Evolutionary conservation across 2,888 invertebrate genomes (phyloP), one percentile per base, ranked within the genome.

Genomic region (Macrosoma leucophasiata): DNA sequence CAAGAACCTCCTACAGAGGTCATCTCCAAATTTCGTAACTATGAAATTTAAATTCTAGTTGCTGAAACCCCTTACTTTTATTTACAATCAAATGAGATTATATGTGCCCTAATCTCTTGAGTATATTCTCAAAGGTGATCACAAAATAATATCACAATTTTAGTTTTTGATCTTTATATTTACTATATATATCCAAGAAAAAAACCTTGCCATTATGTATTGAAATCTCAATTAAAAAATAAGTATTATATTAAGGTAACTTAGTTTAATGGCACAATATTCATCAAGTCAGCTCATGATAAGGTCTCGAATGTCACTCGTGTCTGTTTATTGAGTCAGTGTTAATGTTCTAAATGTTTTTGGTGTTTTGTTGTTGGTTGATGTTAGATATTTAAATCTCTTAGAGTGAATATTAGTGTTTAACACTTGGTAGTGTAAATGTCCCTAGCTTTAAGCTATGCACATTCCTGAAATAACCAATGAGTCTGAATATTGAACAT

Each of bases 21-120:
- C 56, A 92, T 93, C 78, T 91, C 88, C 73, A 94, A 94, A 77
- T 94, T 94, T 79, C 90, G 94, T 73, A 95, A 95, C 81, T 95
- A 95, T 82, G 95, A 96, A 81, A 95, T 95, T 68, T 96, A 94
- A 92, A 52, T 39, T 41, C 37, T 37, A 39, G 26, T 19, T 19
- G 26, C 28, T 7, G 7, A 20, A 27, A 18, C 28, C 10, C 10
- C 14, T 10, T 35, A 33, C 22, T n/a, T n/a, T 39, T 24, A 29
- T 18, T 32, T 47, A 47, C 40, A 47, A 51, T 52, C 51, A 14
- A 38, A 58, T 58, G 66, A 61, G 67, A 49, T 72, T 65, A 58
- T 8, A 52, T 71, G 74, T 77, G 73, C 67, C 69, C 52, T 62
- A 55, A 66, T 58, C 65, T 67, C 64, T 58, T 53, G 31, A 13